These are phyloP conservation scores for Trissolcus basalis DNA, from an alignment of 1,140 invertebrate species.

Conservation along the genomic window DNA sequence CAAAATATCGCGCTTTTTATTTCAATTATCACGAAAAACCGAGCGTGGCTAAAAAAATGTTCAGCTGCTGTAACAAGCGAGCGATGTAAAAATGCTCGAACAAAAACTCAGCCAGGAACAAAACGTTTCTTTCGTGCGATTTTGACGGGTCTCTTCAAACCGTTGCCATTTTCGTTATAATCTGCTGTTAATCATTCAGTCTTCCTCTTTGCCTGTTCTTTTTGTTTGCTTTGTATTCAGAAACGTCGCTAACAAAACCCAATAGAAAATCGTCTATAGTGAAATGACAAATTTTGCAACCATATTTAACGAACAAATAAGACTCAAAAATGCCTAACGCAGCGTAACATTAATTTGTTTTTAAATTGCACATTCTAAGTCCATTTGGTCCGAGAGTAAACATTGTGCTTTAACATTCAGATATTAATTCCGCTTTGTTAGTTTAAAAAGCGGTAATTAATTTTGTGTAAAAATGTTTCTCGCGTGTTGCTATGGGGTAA, in stretches of 20 bases:
- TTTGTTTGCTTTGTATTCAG: slow-evolving; percentile 9
- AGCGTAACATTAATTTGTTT: too few relatives aligned
- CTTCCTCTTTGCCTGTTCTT: slow-evolving; percentile 13
- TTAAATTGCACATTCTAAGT: too few relatives aligned
- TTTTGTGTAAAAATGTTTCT: slow-evolving; percentile 12
- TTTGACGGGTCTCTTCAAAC: slow-evolving; percentile 29
- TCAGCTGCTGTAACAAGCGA: slow-evolving; percentile 21
- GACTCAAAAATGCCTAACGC: too few relatives aligned
- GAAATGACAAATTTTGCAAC: too few relatives aligned
- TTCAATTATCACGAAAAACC: slow-evolving; percentile 19
- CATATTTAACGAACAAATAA: too few relatives aligned
- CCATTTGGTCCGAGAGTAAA: too few relatives aligned
- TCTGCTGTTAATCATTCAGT: slow-evolving; percentile 27
- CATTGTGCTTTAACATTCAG: too few relatives aligned
- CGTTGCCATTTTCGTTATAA: slow-evolving; percentile 25
- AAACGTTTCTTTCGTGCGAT: slow-evolving; percentile 21
- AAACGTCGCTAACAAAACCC: too few relatives aligned
- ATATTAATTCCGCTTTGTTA: slow-evolving; percentile 12
- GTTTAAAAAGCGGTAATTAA: slow-evolving; percentile 18
- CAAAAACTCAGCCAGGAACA: slow-evolving; percentile 21
- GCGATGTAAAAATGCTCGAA: background rate
- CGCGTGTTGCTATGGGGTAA: slow-evolving; percentile 6
- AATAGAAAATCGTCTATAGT: too few relatives aligned
- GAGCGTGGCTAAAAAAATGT: slow-evolving; percentile 15
- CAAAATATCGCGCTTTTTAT: slow-evolving; percentile 32